Percentiles rank a stretch among this genome's conserved stretches.
Evolutionary conservation across 2,888 invertebrate genomes (phyloP).

Genomic region (Timandra comae): DNA sequence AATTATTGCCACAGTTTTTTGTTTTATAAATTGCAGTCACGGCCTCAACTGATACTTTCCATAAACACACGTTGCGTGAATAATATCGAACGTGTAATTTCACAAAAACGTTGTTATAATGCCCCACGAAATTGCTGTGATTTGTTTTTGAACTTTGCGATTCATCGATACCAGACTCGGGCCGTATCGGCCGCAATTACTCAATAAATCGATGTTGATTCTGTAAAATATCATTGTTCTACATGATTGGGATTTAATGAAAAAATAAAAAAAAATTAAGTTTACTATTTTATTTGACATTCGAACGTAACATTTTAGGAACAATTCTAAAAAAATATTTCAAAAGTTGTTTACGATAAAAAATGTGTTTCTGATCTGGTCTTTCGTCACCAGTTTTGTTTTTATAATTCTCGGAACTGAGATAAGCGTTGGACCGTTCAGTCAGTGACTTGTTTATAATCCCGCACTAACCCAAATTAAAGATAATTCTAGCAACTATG

Average conservation of each 20-base stretch:
- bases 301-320: too few relatives aligned
- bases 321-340: too few relatives aligned
- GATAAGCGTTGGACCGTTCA: conserved; percentile 39
- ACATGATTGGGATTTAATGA: too few relatives aligned
- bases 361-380: too few relatives aligned
- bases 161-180: conserved; percentile 48
- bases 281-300: too few relatives aligned
- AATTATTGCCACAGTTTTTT: conserved; percentile 28
- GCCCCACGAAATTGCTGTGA: conserved; percentile 62
- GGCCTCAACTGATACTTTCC: conserved; percentile 38
- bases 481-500: too few relatives aligned
- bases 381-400: conserved; percentile 39
- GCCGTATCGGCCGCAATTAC: conserved; percentile 65
- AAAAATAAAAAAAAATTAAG: too few relatives aligned
- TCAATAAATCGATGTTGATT: conserved; percentile 59
- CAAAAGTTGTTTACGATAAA: too few relatives aligned
- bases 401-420: conserved; percentile 47
- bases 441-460: conserved; percentile 41
- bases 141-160: conserved; percentile 54
- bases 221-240: conserved; percentile 40
- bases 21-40: conserved; percentile 31
- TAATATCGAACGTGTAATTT: conserved; percentile 55
- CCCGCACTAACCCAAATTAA: conserved; percentile 34
- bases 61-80: conserved; percentile 56
- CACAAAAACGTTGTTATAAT: conserved; percentile 65